A percentile compares a stretch with the other conserved stretches of the same genome.
Conservation (phyloP, 1,140 invertebrate genomes). For the Orchesella cincta region DNA sequence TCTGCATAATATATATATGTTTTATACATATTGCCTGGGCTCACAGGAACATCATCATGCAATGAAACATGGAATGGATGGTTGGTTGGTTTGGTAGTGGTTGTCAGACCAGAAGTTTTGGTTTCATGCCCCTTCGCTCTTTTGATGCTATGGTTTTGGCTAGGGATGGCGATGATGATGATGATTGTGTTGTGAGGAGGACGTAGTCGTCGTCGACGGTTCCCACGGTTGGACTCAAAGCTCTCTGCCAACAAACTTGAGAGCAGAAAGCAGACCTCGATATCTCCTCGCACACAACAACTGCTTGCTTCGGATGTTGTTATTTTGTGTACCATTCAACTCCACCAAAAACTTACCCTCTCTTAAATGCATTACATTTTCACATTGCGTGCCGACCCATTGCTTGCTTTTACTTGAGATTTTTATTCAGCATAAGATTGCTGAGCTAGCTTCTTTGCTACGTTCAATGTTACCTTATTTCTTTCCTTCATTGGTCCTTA, state of each 20-base stretch:
- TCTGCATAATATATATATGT: neutral
- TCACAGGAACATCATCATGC: too few relatives aligned
- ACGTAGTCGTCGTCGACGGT: neutral
- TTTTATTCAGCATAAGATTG: too few relatives aligned
- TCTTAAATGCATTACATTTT: too few relatives aligned
- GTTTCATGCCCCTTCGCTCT: conserved; percentile 21
- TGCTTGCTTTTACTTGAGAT: too few relatives aligned
- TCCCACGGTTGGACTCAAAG: conserved; percentile 22
- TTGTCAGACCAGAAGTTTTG: conserved; percentile 25
- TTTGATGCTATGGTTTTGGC: neutral
- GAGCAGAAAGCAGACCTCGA: neutral
- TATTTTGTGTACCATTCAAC: too few relatives aligned
- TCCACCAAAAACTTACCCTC: too few relatives aligned
- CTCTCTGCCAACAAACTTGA: neutral
- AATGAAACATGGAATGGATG: neutral
- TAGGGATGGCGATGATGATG: neutral
- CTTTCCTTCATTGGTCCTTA: too few relatives aligned
- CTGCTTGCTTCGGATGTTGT: neutral
- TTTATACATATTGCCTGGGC: neutral
- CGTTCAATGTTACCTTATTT: too few relatives aligned
- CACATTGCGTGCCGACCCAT: too few relatives aligned
- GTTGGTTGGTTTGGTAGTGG: neutral
- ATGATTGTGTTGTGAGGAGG: neutral
- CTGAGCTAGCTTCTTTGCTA: too few relatives aligned
- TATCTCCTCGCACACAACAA: neutral